Evolutionary conservation across 2,797 vertebrate genomes (phyloP), one percentile per base, ranked within the genome.

Genomic region (Antennarius maculatus): DNA sequence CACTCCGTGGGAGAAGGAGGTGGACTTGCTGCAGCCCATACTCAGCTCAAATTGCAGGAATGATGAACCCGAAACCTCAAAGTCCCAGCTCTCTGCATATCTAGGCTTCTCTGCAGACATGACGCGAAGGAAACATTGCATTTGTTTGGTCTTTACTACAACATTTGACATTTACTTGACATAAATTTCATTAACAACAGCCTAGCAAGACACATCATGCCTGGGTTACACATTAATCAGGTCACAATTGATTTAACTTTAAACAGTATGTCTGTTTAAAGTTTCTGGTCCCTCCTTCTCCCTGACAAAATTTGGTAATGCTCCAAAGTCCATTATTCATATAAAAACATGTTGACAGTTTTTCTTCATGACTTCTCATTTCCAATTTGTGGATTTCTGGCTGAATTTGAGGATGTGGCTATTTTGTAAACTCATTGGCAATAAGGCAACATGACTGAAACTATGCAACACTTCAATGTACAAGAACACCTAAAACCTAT

Each of bases 71-170:
- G 96, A 95, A 28, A 99, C 95, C 1, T 99, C 96, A 39, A 98
- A 99, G 76, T 99, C 98, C 98, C 97, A 99, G 80, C 95, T 99
- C 87, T 99, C 97, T 0, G 95, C 96, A n/a, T 96, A 98, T 48
- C 97, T 93, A 42, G 95, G 94, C 86, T 96, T 96, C 76, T 97
- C 98, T 99, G 85, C 15, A 65, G 74, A 73, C 10, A 79, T 67
- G 62, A 10, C 5, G 18, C 0, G 39, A 56, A 29, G 46, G 50
- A 14, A 18, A 54, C 2, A 37, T 37, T 3, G 53, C 6, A 37
- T 61, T 23, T 48, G 1, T 52, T 15, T 10, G 28, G 51, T 41
- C 49, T 64, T 61, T n/a, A 54, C 13, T 13, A 1, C 3, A 71
- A 14, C 2, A 41, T 3, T 11, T 41, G 2, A 41, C 13, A 8